phyloP scores from a whole-genome alignment of 2,113 vertebrate species.

The Rhagologus leucostigma region DNA sequence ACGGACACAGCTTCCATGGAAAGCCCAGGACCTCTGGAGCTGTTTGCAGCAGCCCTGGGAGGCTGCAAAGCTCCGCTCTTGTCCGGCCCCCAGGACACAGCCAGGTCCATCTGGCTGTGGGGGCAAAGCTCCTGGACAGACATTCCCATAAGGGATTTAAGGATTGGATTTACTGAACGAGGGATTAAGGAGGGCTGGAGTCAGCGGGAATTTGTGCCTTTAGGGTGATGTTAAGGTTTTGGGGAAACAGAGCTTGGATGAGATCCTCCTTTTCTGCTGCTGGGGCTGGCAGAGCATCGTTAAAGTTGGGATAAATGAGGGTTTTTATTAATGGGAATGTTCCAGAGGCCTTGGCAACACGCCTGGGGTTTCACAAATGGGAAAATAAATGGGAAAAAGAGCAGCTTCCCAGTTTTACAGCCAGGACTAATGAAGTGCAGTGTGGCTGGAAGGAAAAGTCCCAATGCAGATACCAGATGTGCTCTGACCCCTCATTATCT shows the following conservation, averaged over 20 bases:
- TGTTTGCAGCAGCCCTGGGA: not conserved
- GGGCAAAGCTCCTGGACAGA: not conserved
- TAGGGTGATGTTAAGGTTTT: not conserved
- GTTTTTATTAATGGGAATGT: slow-evolving; percentile 10
- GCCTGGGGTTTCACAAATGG: not conserved
- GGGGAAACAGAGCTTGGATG: not conserved
- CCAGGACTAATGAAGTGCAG: not conserved
- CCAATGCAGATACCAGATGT: not conserved
- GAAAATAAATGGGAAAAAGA: not conserved
- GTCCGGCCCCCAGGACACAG: not conserved
- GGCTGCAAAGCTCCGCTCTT: not conserved
- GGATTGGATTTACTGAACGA: not conserved
- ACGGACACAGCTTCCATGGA: not conserved
- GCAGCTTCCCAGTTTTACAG: not conserved
- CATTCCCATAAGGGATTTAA: not conserved
- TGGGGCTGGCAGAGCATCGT: not conserved
- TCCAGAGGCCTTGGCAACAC: not conserved
- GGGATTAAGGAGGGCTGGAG: not conserved
- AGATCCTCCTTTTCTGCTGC: not conserved
- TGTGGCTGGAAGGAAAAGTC: not conserved
- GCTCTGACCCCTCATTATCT: not conserved
- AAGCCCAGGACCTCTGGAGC: not conserved
- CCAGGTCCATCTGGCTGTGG: not conserved
- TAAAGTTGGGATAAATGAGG: not conserved
- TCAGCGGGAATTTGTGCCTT: not conserved